A percentile compares a stretch with the other conserved stretches of the same genome.
Evolutionary conservation across 92 coral and sea anemone species (phyloP).

Genomic region (Phenganax subtilis): DNA sequence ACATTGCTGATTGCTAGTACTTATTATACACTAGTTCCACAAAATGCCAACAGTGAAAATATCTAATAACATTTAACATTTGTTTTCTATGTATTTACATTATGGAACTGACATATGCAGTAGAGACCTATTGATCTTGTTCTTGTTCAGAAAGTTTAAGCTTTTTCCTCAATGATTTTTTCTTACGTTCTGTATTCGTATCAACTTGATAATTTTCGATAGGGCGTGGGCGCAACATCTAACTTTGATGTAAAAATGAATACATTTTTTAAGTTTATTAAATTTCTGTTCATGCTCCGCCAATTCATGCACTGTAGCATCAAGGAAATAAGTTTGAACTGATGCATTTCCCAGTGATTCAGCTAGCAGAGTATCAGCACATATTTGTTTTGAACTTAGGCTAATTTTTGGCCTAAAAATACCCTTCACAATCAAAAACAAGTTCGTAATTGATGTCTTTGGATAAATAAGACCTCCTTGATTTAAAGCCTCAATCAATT

Average conservation of each 20-base stretch:
- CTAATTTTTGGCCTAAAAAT: conserved; percentile 5
- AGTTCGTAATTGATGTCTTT: conserved; percentile 1
- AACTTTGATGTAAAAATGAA: neutral
- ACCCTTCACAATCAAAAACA: neutral
- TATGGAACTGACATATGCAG: neutral
- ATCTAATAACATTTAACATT: neutral
- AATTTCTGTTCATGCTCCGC: conserved; percentile 5
- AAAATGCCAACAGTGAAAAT: neutral
- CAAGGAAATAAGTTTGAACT: conserved; percentile 5
- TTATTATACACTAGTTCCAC: neutral
- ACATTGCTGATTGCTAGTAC: neutral
- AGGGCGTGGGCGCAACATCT: conserved; percentile 1
- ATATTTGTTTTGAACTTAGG: neutral
- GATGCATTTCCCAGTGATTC: conserved; percentile 23
- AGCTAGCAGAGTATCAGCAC: neutral
- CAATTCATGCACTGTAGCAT: conserved; percentile 2
- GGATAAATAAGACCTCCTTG: conserved; percentile 23
- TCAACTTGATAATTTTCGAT: conserved; percentile 1
- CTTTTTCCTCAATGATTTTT: conserved; percentile 11
- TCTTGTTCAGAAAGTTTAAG: conserved; percentile 11
- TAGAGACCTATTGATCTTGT: neutral
- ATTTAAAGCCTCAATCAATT: conserved; percentile 12
- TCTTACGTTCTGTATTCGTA: conserved; percentile 6
- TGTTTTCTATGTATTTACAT: conserved; percentile 5
- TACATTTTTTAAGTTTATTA: neutral